Percentiles rank a stretch among this genome's conserved stretches.
Evolutionary conservation across 1,140 invertebrate genomes (phyloP).

Genomic region (Brachionus asplanchnoidis): DNA sequence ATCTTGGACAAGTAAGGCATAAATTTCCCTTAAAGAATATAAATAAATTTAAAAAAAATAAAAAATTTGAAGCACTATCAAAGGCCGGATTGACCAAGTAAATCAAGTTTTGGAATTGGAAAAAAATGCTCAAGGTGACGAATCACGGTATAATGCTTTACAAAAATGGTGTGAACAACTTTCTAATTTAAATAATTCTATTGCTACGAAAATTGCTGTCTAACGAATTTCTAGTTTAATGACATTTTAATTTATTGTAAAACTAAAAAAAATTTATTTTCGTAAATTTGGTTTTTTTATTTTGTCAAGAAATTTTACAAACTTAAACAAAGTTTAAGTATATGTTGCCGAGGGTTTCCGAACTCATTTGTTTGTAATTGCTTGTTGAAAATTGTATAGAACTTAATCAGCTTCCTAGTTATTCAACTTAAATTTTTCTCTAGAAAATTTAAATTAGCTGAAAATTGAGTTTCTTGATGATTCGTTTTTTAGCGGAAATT

Average conservation of each 20-base stretch:
- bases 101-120: conserved; percentile 88
- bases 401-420: not conserved
- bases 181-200: conserved; percentile 75
- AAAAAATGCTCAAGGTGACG: conserved; percentile 63
- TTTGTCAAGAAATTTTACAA: conserved; percentile 4
- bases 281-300: not conserved
- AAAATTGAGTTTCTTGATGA: not conserved
- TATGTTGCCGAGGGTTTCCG: not conserved
- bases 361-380: not conserved
- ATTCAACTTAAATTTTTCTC: not conserved
- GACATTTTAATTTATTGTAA: conserved; percentile 28
- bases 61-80: conserved; percentile 70
- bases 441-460: not conserved
- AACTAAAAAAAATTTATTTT: not conserved
- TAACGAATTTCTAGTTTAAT: conserved; percentile 5
- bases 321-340: not conserved
- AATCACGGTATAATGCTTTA: conserved; percentile 80
- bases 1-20: conserved; percentile 75
- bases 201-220: conserved; percentile 64
- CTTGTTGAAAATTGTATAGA: not conserved
- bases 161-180: conserved; percentile 94
- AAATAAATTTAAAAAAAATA: too few relatives aligned
- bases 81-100: conserved; percentile 90
- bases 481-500: not conserved
- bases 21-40: not conserved